These are phyloP conservation scores for Rousettus leschenaultii DNA, from an alignment of 2,113 vertebrate species.

Conservation along the genomic window DNA sequence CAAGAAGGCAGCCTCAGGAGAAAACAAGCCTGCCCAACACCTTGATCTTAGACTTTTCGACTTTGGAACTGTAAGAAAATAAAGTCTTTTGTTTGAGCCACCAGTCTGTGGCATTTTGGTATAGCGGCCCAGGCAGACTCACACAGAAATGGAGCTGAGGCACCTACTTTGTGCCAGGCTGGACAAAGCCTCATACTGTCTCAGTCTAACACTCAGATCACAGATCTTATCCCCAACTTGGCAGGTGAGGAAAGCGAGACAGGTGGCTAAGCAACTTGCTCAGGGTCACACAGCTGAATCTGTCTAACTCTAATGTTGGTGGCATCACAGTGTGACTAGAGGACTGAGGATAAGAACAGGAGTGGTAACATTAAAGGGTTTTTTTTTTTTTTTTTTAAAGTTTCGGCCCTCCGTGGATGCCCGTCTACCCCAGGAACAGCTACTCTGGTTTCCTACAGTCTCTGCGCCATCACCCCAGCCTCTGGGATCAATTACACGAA, in stretches of 20 bases:
- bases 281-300: background rate
- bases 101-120: background rate
- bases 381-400: background rate
- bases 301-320: background rate
- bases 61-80: background rate
- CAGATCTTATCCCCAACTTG: background rate
- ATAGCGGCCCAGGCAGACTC: background rate
- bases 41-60: background rate
- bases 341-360: background rate
- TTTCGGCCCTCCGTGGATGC: background rate
- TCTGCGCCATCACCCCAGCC: background rate
- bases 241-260: background rate
- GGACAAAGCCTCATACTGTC: background rate
- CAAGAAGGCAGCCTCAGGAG: background rate
- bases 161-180: background rate
- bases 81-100: background rate
- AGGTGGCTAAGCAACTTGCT: background rate
- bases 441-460: background rate
- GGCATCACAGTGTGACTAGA: background rate
- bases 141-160: background rate
- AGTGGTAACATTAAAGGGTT: too few relatives aligned
- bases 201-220: too few relatives aligned
- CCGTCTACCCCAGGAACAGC: background rate
- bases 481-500: background rate
- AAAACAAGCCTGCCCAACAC: background rate